Base-by-base conservation (phyloP, 2,888 invertebrate genomes). In the Ophioninae sp. region DNA sequence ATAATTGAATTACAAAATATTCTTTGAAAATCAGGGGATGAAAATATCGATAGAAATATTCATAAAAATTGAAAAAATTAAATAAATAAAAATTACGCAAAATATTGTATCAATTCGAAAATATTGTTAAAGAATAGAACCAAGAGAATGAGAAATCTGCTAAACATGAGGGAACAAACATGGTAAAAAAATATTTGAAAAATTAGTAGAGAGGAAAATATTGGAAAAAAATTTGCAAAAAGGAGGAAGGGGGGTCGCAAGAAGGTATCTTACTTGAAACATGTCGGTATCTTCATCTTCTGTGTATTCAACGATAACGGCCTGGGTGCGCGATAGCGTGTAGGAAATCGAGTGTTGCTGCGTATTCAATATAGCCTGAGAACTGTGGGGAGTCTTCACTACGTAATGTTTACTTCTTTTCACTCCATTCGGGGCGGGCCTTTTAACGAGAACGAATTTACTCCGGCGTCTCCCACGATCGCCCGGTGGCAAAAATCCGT, bases 231-330 rank as follows among this genome's bases (percentile, higher is more conserved):
- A 37, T 20, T n/a, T 0, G 56, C 39, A 23, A 61, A 73, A 73
- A 63, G 51, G 5, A 51, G 44, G 5, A 1, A 6, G 58, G 58
- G 39, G 10, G 37, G 2, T 6, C n/a, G 71, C 10, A 41, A 7
- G n/a, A 61, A 41, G 58, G 65, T 41, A 59, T 20, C 94, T 93
- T 92, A 98, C 99, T 96, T 99, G 99, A 94, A 99, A 99, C 99
- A 99, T 99, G 94, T 99, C 99, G 79, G 99, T 99, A 92, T 98
- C 97, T 82, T 96, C 95, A 94, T 99, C 99, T 91, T 96, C 96
- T 89, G 97, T 97, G 94, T 99, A 99, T 94, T 99, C 99, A 79
- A 99, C 99, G 91, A 99, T 98, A 90, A 99, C 98, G 77, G 99
- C 98, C 94, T 99, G 98, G 93, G 97, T 98, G 93, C 99, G 95